Conservation (phyloP, 53 echinoderm and acorn worm species). For the Echinarachnius parma region DNA sequence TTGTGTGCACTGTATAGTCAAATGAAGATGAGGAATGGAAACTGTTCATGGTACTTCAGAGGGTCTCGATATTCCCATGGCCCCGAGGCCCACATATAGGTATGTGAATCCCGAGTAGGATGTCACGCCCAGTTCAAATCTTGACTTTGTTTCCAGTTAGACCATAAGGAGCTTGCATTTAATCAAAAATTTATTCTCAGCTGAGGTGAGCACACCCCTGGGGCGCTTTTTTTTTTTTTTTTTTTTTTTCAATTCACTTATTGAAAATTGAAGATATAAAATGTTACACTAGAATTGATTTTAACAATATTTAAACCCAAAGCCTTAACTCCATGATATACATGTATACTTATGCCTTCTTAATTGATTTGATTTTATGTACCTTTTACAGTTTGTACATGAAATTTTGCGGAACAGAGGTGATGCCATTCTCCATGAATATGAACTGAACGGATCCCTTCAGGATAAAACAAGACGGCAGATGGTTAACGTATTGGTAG, state of each 20-base stretch:
- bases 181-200: too few relatives aligned
- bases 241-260: too few relatives aligned
- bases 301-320: too few relatives aligned
- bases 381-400: slow-evolving; percentile 27
- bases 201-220: too few relatives aligned
- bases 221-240: too few relatives aligned
- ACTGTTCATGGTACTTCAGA: slow-evolving; percentile 30
- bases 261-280: too few relatives aligned
- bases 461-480: slow-evolving; percentile 32
- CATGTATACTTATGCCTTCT: slow-evolving; percentile 12
- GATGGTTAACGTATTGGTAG: slow-evolving; percentile 33
- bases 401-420: slow-evolving; percentile 30
- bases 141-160: neutral
- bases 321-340: too few relatives aligned
- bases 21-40: slow-evolving; percentile 8
- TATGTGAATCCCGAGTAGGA: too few relatives aligned
- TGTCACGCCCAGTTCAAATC: slow-evolving; percentile 2
- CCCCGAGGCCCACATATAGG: slow-evolving; percentile 7
- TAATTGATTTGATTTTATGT: slow-evolving; percentile 18
- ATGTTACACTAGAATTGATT: too few relatives aligned
- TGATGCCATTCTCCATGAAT: slow-evolving; percentile 30
- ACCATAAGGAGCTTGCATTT: slow-evolving; percentile 20
- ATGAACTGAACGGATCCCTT: slow-evolving; percentile 26
- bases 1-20: too few relatives aligned
- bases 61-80: slow-evolving; percentile 4